Conservation (phyloP, 2,888 invertebrate genomes). For the Caenorhabditis macrosperma region DNA sequence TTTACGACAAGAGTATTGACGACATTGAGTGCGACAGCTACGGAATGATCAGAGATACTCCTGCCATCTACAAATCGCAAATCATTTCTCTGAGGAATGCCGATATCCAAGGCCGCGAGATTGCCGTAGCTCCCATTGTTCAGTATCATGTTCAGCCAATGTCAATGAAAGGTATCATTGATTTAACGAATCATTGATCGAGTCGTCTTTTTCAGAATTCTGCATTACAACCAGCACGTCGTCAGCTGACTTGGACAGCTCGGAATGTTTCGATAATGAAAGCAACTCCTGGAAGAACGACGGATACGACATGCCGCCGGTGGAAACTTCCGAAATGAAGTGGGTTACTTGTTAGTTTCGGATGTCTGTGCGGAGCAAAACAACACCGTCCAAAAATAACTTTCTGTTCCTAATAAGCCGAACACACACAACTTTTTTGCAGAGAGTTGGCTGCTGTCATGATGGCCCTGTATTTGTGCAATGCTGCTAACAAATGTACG, state of each 20-base stretch:
- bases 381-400: background rate
- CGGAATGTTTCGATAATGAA: constrained; percentile 40
- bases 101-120: background rate
- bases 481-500: constrained; percentile 39
- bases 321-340: constrained; percentile 25
- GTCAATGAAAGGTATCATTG: constrained; percentile 54
- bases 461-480: constrained; percentile 41
- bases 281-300: constrained; percentile 41
- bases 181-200: background rate
- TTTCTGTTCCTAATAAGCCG: background rate
- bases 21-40: constrained; percentile 46
- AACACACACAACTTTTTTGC: constrained; percentile 22
- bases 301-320: constrained; percentile 47
- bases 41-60: constrained; percentile 37
- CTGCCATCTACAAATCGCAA: constrained; percentile 13
- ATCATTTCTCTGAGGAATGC: constrained; percentile 6
- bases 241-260: background rate
- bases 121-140: constrained; percentile 34
- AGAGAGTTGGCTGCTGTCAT: constrained; percentile 34
- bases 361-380: background rate
- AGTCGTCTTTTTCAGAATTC: constrained; percentile 11
- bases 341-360: background rate
- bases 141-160: constrained; percentile 49
- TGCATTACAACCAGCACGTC: constrained; percentile 14
- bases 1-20: constrained; percentile 56